Conservation (phyloP, 2,797 vertebrate species). For the Pempheris klunzingeri region DNA sequence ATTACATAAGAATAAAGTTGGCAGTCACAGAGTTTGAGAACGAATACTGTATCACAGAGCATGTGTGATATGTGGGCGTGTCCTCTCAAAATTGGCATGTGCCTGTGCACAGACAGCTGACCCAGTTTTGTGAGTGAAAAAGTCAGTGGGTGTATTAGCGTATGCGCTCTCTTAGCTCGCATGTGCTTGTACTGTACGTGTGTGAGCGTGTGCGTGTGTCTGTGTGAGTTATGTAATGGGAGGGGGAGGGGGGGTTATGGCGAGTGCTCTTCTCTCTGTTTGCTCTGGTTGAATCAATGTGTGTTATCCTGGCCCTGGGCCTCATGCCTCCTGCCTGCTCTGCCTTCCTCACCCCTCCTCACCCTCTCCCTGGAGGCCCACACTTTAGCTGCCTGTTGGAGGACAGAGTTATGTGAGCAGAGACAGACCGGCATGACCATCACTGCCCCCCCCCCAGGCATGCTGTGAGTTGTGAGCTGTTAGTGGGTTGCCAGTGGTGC, state of each 20-base stretch:
- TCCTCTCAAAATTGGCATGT: slow-evolving; percentile 67
- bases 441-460: slow-evolving; percentile 6
- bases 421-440: slow-evolving; percentile 44
- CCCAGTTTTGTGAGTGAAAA: slow-evolving; percentile 69
- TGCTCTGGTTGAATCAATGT: slow-evolving; percentile 52
- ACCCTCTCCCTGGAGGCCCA: slow-evolving; percentile 1
- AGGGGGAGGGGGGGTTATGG: slow-evolving; percentile 4
- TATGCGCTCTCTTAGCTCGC: slow-evolving; percentile 47
- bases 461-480: slow-evolving; percentile 42
- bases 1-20: slow-evolving; percentile 67
- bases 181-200: slow-evolving; percentile 61
- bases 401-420: slow-evolving; percentile 58
- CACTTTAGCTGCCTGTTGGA: slow-evolving; percentile 22
- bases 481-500: slow-evolving; percentile 50
- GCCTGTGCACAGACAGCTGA: slow-evolving; percentile 70
- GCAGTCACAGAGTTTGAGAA: slow-evolving; percentile 40
- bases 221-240: slow-evolving; percentile 74
- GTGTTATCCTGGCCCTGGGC: slow-evolving; percentile 56
- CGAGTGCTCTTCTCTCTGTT: slow-evolving; percentile 49
- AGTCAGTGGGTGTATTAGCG: slow-evolving; percentile 65
- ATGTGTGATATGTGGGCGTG: slow-evolving; percentile 71
- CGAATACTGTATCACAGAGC: slow-evolving; percentile 50
- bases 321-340: slow-evolving; percentile 35
- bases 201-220: slow-evolving; percentile 38
- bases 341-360: slow-evolving; percentile 5